Evolutionary conservation across 1,140 invertebrate species (phyloP).

Genomic region (Drosophila neocordata): DNA sequence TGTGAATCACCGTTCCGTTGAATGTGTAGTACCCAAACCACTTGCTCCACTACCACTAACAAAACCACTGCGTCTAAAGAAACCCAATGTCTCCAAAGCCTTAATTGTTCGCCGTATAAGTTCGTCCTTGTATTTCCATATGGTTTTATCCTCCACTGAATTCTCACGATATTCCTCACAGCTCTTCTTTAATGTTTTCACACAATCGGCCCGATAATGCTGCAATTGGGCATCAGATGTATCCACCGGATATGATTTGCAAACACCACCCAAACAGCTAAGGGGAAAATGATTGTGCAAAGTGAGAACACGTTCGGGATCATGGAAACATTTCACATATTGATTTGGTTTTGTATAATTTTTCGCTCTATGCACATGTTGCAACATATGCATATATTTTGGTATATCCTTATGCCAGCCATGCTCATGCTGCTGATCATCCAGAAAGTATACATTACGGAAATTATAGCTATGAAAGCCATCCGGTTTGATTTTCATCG

Average conservation of each 20-base stretch:
- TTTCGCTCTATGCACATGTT: slow-evolving; percentile 94
- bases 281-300: slow-evolving; percentile 97
- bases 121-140: slow-evolving; percentile 93
- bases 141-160: slow-evolving; percentile 92
- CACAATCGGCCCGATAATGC: slow-evolving; percentile 96
- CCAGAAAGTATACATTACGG: slow-evolving; percentile 96
- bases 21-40: slow-evolving; percentile 70
- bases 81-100: slow-evolving; percentile 89
- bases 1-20: slow-evolving; percentile 79
- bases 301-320: slow-evolving; percentile 93
- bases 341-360: slow-evolving; percentile 97
- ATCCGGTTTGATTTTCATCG: slow-evolving; percentile 87
- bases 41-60: slow-evolving; percentile 49
- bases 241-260: slow-evolving; percentile 93
- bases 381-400: slow-evolving; percentile 96
- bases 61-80: slow-evolving; percentile 84
- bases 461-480: slow-evolving; percentile 93
- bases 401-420: slow-evolving; percentile 93
- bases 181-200: slow-evolving; percentile 92
- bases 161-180: slow-evolving; percentile 93
- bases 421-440: slow-evolving; percentile 93
- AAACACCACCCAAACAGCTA: slow-evolving; percentile 92
- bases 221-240: slow-evolving; percentile 93
- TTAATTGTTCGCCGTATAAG: slow-evolving; percentile 88
- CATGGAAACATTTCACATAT: slow-evolving; percentile 97